A percentile compares a stretch with the other conserved stretches of the same genome.
Conservation (phyloP, 2,113 vertebrate genomes). For the Dissostichus mawsoni region DNA sequence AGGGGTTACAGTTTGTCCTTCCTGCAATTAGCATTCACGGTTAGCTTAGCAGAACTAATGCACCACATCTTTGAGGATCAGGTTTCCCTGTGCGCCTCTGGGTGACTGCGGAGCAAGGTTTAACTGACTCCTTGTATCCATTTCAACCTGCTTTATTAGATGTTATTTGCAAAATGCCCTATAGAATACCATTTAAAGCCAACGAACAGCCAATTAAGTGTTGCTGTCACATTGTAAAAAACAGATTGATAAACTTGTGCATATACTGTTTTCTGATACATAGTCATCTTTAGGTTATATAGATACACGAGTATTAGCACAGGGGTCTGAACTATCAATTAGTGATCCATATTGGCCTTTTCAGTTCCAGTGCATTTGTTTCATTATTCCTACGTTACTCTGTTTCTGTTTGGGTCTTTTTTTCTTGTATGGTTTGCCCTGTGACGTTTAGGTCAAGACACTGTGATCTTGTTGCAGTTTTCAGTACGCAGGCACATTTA, state of each 20-base stretch:
- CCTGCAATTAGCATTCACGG: slow-evolving; percentile 94
- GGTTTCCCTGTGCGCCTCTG: slow-evolving; percentile 84
- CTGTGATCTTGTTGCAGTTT: slow-evolving; percentile 52
- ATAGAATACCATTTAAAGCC: slow-evolving; percentile 52
- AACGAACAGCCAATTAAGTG: slow-evolving; percentile 48
- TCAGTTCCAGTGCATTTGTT: neutral
- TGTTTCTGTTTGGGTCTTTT: neutral
- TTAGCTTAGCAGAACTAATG: slow-evolving; percentile 95
- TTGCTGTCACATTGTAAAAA: slow-evolving; percentile 11
- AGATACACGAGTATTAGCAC: neutral
- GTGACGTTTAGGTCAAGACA: slow-evolving; percentile 70
- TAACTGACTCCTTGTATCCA: slow-evolving; percentile 75
- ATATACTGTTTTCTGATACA: neutral
- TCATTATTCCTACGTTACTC: neutral
- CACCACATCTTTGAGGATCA: slow-evolving; percentile 90
- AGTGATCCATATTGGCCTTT: slow-evolving; percentile 31
- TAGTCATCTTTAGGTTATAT: neutral
- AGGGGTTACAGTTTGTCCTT: slow-evolving; percentile 85
- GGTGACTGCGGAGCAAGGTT: slow-evolving; percentile 73
- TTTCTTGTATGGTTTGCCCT: slow-evolving; percentile 19
- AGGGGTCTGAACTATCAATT: neutral
- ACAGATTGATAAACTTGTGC: neutral
- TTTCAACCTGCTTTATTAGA: slow-evolving; percentile 77
- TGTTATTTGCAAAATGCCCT: slow-evolving; percentile 61
- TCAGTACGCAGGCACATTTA: slow-evolving; percentile 37